phyloP scores from a whole-genome alignment of 2,797 vertebrate genomes.

The Acanthurus tractus region DNA sequence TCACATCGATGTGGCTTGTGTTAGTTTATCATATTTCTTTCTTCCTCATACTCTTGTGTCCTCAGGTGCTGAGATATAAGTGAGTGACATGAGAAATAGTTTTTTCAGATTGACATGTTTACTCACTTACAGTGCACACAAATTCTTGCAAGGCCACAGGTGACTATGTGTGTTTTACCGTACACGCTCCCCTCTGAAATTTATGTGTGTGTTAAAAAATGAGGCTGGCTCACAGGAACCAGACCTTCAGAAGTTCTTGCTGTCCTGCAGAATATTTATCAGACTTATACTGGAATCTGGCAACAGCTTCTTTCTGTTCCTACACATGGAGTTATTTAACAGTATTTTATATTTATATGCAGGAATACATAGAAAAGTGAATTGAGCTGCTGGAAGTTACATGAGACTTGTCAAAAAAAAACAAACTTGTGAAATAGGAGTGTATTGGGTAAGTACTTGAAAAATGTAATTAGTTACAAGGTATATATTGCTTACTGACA shows the following conservation, averaged over 20 bases:
- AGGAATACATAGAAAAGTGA: not conserved
- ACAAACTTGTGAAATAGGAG: not conserved
- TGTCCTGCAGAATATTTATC: conserved; percentile 29
- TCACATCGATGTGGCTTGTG: not conserved
- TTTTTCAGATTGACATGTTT: conserved; percentile 4
- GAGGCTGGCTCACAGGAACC: conserved; percentile 2
- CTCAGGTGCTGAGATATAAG: conserved; percentile 1
- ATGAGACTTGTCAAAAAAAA: not conserved
- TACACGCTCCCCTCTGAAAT: conserved; percentile 4
- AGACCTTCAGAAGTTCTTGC: conserved; percentile 1
- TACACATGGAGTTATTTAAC: conserved; percentile 3
- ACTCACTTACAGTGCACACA: conserved; percentile 4
- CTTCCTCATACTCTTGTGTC: not conserved
- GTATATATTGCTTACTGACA: no score
- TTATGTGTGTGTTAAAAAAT: conserved; percentile 12
- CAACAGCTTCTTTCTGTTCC: not conserved
- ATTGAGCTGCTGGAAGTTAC: not conserved
- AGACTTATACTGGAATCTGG: not conserved
- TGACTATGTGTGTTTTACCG: conserved; percentile 32
- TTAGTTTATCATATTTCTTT: conserved; percentile 1
- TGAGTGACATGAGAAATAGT: conserved; percentile 1
- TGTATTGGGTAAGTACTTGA: not conserved
- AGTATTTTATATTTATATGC: conserved; percentile 16
- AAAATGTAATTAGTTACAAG: not conserved
- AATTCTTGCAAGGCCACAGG: conserved; percentile 17